A percentile compares a stretch with the other conserved stretches of the same genome.
Conservation (phyloP, 2,888 invertebrate species). For the Lithophane ornitopus region DNA sequence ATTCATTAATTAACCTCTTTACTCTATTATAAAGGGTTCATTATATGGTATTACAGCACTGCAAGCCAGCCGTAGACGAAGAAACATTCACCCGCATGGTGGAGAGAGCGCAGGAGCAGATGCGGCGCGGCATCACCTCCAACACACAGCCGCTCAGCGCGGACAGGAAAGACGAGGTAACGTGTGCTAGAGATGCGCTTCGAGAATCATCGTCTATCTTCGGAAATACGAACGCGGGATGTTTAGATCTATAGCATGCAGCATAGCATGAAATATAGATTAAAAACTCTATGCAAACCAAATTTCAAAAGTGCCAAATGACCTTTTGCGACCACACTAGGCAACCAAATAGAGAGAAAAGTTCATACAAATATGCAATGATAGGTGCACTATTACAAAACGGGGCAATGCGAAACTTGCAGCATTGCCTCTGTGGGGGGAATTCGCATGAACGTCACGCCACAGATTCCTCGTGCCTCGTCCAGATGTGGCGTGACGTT, state of each 20-base stretch:
- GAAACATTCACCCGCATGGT: conserved; percentile 98
- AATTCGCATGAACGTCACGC: too few species aligned
- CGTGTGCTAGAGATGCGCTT: too few species aligned
- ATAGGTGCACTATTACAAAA: background rate
- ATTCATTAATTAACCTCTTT: background rate
- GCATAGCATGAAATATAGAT: too few species aligned
- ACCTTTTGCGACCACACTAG: background rate
- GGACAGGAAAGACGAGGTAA: conserved; percentile 82
- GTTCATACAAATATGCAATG: background rate
- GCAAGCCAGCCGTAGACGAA: conserved; percentile 98
- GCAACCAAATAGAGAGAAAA: background rate
- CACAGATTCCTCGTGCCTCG: too few species aligned
- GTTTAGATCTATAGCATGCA: too few species aligned
- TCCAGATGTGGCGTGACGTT: background rate
- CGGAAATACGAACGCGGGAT: background rate
- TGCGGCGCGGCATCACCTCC: conserved; percentile 91
- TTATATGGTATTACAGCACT: conserved; percentile 90
- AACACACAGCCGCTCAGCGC: conserved; percentile 71
- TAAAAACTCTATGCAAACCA: too few species aligned
- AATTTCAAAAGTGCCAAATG: too few species aligned
- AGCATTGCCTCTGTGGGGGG: background rate
- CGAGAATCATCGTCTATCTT: background rate
- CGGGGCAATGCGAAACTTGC: background rate
- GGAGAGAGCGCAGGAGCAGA: conserved; percentile 95
- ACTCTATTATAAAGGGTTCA: background rate